These are phyloP conservation scores for Esox masquinongy DNA, from an alignment of 2,797 vertebrate species.

Conservation along the genomic window DNA sequence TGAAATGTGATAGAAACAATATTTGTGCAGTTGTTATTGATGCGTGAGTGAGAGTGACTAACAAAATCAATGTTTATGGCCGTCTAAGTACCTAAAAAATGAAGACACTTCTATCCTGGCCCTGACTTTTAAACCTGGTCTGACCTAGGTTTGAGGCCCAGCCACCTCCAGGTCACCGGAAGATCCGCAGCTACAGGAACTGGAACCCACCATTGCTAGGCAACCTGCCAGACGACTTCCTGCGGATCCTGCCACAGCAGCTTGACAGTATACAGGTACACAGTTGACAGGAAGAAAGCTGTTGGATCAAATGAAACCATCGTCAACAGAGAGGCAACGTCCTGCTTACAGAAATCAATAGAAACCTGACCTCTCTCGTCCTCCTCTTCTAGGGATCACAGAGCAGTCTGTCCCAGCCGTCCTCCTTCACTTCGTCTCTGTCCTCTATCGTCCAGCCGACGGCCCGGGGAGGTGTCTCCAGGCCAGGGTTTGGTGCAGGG, in stretches of 20 bases:
- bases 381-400: slow-evolving; percentile 69
- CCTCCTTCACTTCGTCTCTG: slow-evolving; percentile 66
- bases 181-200: slow-evolving; percentile 81
- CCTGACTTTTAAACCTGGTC: neutral
- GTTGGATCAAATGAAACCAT: neutral
- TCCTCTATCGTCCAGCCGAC: slow-evolving; percentile 62
- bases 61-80: too few relatives aligned
- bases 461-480: slow-evolving; percentile 28
- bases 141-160: slow-evolving; percentile 77
- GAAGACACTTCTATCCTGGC: neutral
- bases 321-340: neutral
- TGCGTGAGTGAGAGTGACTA: too few relatives aligned
- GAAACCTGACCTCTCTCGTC: neutral
- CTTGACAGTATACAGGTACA: slow-evolving; percentile 80
- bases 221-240: slow-evolving; percentile 92
- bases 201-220: slow-evolving; percentile 95
- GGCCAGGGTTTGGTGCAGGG: slow-evolving; percentile 25
- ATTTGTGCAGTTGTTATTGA: too few relatives aligned
- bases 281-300: neutral
- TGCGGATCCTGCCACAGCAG: slow-evolving; percentile 93
- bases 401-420: slow-evolving; percentile 61
- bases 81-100: neutral
- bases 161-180: slow-evolving; percentile 63
- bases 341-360: neutral
- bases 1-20: too few relatives aligned